Percentiles rank a stretch among this genome's conserved stretches.
phyloP scores from a whole-genome alignment of 2,888 invertebrate species.

The Achlya flavicornis region DNA sequence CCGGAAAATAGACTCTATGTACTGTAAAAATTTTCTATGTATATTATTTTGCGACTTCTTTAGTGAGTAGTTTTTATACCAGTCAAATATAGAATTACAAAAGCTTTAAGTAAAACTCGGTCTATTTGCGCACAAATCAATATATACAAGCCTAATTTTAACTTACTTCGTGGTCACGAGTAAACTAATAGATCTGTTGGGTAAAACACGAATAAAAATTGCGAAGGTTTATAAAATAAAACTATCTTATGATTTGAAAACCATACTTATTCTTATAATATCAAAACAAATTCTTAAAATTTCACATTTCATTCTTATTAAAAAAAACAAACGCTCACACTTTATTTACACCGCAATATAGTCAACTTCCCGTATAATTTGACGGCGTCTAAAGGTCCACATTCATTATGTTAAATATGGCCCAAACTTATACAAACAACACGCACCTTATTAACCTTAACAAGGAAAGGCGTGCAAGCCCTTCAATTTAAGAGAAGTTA shows the following conservation, averaged over 20 bases:
- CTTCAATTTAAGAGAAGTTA: slow-evolving; percentile 50
- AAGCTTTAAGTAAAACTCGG: too few relatives aligned
- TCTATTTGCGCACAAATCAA: too few relatives aligned
- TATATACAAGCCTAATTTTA: too few relatives aligned
- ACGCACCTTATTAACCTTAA: slow-evolving; percentile 54
- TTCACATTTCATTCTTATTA: too few relatives aligned
- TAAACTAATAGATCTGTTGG: too few relatives aligned
- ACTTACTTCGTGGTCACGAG: too few relatives aligned
- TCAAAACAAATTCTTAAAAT: too few relatives aligned
- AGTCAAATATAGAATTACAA: too few relatives aligned
- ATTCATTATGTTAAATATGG: slow-evolving; percentile 30
- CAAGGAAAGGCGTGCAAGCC: slow-evolving; percentile 41
- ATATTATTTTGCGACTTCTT: neutral
- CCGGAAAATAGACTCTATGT: slow-evolving; percentile 28
- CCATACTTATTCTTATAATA: too few relatives aligned
- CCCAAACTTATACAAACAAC: slow-evolving; percentile 44
- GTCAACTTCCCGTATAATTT: neutral
- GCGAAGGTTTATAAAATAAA: too few relatives aligned
- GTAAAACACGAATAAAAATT: too few relatives aligned
- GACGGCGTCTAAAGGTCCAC: slow-evolving; percentile 24
- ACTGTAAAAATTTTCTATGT: neutral
- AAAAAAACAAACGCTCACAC: neutral
- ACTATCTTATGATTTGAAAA: too few relatives aligned
- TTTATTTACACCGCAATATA: neutral
- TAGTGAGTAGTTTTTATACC: neutral